Base-by-base conservation (phyloP, 2,113 vertebrate species). In the Laticauda colubrina region DNA sequence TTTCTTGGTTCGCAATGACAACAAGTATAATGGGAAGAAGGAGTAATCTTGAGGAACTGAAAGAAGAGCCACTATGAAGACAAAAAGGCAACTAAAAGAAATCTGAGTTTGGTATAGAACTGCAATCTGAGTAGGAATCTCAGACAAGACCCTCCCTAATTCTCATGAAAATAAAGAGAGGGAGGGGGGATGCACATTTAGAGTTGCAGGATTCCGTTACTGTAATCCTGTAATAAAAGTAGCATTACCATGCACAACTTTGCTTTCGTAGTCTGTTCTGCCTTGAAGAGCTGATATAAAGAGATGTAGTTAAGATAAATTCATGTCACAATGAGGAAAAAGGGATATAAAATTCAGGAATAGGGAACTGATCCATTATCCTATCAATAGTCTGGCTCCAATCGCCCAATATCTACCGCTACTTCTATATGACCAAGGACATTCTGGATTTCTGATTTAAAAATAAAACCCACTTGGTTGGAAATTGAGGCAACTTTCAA, bases 401-500 rank as follows among this genome's bases (percentile, higher is more conserved):
- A 81, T 24, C 12, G 45, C 29, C 4, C 3, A 20, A 89, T 43
- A 85, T 21, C 1, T 56, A 55, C 15, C 0, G 4, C 15, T 18
- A 89, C 4, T 56, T 89, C 64, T n/a, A 11, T 11, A 43, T 20
- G 23, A 5, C 55, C 43, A 86, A 64, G 4, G 3, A 11, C 26
- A 5, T 57, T 89, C n/a, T 59, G 69, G 18, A 93, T 39, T 89
- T 61, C 29, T 64, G 24, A 39, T 48, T 48, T 55, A 89, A 14
- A 81, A 89, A 45, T 10, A 56, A 18, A 53, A n/a, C 1, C 43
- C 56, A 56, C 21, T 34, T 85, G 24, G 81, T 89, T 59, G 85
- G 43, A 93, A 93, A 89, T 5, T 81, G 43, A 93, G 21, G 18
- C 2, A n/a, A 12, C 55, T 59, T 92, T 92, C 53, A 92, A 34